phyloP scores from a whole-genome alignment of 2,888 invertebrate genomes.

The Oxyteleia sp. region DNA sequence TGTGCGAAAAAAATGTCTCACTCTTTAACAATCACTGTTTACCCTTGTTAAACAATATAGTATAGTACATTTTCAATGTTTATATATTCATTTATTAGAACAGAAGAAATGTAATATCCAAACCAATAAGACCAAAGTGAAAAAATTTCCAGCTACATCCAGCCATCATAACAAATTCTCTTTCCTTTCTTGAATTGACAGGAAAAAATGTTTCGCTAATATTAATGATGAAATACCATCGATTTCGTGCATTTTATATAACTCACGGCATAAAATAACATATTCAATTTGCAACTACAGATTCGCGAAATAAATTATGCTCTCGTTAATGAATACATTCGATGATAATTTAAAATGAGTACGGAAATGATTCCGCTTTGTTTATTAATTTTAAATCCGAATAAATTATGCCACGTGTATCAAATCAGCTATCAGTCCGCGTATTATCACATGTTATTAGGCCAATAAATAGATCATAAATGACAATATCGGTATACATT shows the following conservation, averaged over 20 bases:
- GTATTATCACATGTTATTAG: constrained; percentile 65
- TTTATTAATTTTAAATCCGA: constrained; percentile 48
- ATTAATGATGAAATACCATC: constrained; percentile 1
- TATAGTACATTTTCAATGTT: too few species aligned
- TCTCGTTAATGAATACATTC: constrained; percentile 4
- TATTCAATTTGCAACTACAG: constrained; percentile 12
- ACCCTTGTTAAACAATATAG: too few species aligned
- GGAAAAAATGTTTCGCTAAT: not conserved
- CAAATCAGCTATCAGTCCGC: constrained; percentile 38
- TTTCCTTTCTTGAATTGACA: too few species aligned
- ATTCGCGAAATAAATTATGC: constrained; percentile 16
- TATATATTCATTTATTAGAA: too few species aligned
- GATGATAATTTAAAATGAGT: constrained; percentile 16
- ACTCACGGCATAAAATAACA: not conserved
- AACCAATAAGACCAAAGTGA: too few species aligned
- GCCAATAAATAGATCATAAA: constrained; percentile 68
- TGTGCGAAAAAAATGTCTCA: too few species aligned
- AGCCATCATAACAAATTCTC: too few species aligned
- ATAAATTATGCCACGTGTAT: constrained; percentile 39
- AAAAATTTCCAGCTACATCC: too few species aligned
- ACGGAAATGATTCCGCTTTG: constrained; percentile 26
- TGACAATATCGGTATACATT: constrained; percentile 66
- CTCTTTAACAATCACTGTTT: too few species aligned
- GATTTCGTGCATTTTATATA: not conserved
- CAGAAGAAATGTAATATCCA: too few species aligned